Evolutionary conservation across 64 coral and sea anemone genomes (phyloP), one percentile per base, ranked within the genome.

Genomic region (Acropora yongei): DNA sequence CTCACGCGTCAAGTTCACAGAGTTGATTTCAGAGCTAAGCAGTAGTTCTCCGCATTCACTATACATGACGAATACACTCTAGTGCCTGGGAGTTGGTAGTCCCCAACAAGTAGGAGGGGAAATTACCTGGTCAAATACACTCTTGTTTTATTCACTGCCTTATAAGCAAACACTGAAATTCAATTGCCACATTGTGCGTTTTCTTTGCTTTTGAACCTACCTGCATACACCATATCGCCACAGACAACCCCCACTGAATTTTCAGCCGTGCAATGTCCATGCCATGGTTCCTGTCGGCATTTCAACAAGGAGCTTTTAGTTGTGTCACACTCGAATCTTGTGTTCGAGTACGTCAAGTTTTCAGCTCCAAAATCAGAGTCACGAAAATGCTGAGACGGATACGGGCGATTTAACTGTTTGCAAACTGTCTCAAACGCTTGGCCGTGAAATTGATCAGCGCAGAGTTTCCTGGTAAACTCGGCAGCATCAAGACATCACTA

Each of bases 281-380:
- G 3, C 58, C 16, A 44, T 4, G 3, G 39, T 10, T 67, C 80
- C 6, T 83, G 57, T 55, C 40, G 57, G 80, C 80, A 83, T 3
- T 83, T 12, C 30, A 65, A 2, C 5, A 83, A 57, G 6, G 80
- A 44, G 20, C 39, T 17, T 11, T 65, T 14, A 66, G 11, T 1
- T 1, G 41, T 12, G 4, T 83, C 80, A 6, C 80, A 83, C 2
- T 40, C 0, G 42, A 83, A 83, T 12, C 13, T 7, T 0, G 4
- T 66, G 12, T 12, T 20, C 44, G 66, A 2, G 43, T 44, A 42
- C 17, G 80, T 65, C 40, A 66, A 10, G 41, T 83, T 83, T 10
- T 57, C 80, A 44, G 39, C 40, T 17, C 80, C 80, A 83, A 83
- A 83, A 8, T 83, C 39, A 44, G 53, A 10, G 6, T 66, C 57